Base-by-base conservation (phyloP, 1,140 invertebrate species). In the Aphaenogaster floridana region DNA sequence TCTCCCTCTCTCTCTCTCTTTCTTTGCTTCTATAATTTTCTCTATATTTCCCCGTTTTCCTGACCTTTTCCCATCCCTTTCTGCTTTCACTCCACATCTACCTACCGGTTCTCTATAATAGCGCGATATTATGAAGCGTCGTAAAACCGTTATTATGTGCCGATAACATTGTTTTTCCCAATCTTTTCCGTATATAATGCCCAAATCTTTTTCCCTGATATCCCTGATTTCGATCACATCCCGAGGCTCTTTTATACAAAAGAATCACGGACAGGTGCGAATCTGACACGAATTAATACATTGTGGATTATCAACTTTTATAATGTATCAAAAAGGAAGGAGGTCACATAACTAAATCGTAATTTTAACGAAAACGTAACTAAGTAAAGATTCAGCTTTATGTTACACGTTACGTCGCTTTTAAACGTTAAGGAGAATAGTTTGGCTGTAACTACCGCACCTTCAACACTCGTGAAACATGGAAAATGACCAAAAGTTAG, bases 101-200 rank as follows among this genome's bases (percentile, higher is more conserved):
- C 7, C 45, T 45, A 63, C n/a, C 34, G n/a, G 9, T 84, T 48
- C 3, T 8, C n/a, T 13, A 15, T 78, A 84, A 78, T 72, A 78
- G 52, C 36, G 36, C 7, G 21, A 57, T 68, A 80, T 88, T 88
- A 79, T 45, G 3, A 63, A 39, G 39, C 61, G 6, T 42, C 71
- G 11, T 45, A 34, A 50, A 45, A 74, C 21, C 21, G 17, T 77
- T 78, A 88, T 71, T 86, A 48, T 64, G 42, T 61, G 21, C 45
- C n/a, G 66, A 78, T 88, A 86, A 88, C 72, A 78, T 86, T 88
- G 45, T 39, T 64, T 15, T 9, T 7, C n/a, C 39, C 42, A 85
- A 59, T 85, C 42, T 69, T 61, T 74, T 50, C 17, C 13, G 42
- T 42, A 28, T 28, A 28, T 28, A 54, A 74, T 81, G 61, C 28